Evolutionary conservation across 2,888 invertebrate species (phyloP).

Genomic region (Leucoptera coffeella): DNA sequence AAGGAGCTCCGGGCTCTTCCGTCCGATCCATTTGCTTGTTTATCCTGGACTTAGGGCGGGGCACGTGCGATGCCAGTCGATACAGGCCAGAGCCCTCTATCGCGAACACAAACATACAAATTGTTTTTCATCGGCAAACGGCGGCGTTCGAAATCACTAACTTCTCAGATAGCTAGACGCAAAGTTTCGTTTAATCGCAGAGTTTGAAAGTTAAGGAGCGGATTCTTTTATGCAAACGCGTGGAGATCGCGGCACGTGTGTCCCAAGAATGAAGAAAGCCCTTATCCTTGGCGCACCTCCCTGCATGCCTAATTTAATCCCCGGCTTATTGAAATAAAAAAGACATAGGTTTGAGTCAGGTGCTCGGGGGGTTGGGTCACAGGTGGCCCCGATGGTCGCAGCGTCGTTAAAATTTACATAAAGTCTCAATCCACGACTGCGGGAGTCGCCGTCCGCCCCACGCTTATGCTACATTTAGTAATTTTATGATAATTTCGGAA

Average conservation of each 20-base stretch:
- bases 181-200: too few species aligned
- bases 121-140: too few species aligned
- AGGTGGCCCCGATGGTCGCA: conserved; percentile 51
- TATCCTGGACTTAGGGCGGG: conserved; percentile 32
- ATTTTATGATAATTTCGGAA: conserved; percentile 54
- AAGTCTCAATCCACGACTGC: conserved; percentile 51
- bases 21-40: conserved; percentile 46
- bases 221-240: too few species aligned
- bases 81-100: too few species aligned
- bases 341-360: conserved; percentile 41
- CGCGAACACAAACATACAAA: too few species aligned
- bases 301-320: conserved; percentile 49
- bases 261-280: conserved; percentile 18
- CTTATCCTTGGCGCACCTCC: conserved; percentile 10
- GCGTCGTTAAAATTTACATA: conserved; percentile 55
- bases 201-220: too few species aligned
- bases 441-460: conserved; percentile 33
- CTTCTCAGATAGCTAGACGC: too few species aligned
- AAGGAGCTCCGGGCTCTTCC: conserved; percentile 31
- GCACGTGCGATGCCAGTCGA: too few species aligned
- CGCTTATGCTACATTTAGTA: conserved; percentile 55
- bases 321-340: conserved; percentile 51
- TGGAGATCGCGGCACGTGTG: too few species aligned
- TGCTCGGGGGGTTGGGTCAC: conserved; percentile 22
- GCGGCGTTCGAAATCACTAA: too few species aligned